Percentiles rank a stretch among this genome's conserved stretches.
Conservation (phyloP, 1,140 invertebrate genomes). For the Branchinecta lynchi region DNA sequence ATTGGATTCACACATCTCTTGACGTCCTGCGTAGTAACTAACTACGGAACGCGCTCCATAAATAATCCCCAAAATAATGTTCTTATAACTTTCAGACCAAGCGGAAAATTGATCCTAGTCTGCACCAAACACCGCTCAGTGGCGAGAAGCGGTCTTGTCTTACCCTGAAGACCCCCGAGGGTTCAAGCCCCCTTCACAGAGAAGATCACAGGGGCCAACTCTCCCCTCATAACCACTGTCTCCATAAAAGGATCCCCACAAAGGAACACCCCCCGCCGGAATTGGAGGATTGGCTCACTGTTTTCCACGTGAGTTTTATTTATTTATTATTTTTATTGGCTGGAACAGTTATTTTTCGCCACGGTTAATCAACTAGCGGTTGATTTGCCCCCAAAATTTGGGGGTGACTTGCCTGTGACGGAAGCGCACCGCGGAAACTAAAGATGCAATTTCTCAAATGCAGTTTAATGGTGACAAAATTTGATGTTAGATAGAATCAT, state of each 20-base stretch:
- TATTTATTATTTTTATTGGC: slow-evolving; percentile 7
- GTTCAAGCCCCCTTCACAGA: slow-evolving; percentile 14
- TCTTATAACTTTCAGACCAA: not conserved
- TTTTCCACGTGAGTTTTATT: slow-evolving; percentile 46
- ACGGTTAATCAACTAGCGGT: no score
- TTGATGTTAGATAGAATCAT: no score
- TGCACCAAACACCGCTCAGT: not conserved
- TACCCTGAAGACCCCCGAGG: slow-evolving; percentile 12
- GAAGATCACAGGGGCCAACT: slow-evolving; percentile 4
- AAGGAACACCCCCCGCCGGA: slow-evolving; percentile 64
- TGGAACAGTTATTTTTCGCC: not conserved
- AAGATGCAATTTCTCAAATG: no score
- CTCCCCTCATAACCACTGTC: slow-evolving; percentile 2
- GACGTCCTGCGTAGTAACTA: no score
- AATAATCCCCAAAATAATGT: no score
- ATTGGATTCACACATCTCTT: no score
- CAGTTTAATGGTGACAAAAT: no score
- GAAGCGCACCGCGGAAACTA: no score
- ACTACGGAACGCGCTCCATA: no score
- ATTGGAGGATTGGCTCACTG: slow-evolving; percentile 54
- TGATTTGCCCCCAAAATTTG: no score
- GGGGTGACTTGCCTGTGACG: no score
- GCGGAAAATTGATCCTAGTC: slow-evolving; percentile 17
- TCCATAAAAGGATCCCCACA: slow-evolving; percentile 41
- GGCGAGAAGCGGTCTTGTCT: slow-evolving; percentile 11